phyloP scores from a whole-genome alignment of 64 coral and sea anemone genomes.

The Actinia equina region DNA sequence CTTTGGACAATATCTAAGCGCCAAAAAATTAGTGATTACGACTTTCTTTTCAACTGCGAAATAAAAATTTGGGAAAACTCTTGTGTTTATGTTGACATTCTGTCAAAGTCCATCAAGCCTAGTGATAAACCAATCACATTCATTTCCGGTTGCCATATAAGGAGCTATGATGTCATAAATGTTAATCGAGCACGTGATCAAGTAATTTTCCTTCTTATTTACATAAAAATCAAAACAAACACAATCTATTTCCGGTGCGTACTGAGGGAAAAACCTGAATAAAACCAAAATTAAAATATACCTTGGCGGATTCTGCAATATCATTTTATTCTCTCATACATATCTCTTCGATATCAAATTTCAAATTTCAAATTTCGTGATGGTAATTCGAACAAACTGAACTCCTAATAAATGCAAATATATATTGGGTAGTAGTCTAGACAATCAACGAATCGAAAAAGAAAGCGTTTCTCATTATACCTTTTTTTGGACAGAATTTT shows the following conservation, averaged over 20 bases:
- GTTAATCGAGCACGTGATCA: slow-evolving; percentile 5
- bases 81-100: slow-evolving; percentile 96
- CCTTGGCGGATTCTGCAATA: background rate
- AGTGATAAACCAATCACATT: slow-evolving; percentile 85
- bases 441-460: background rate
- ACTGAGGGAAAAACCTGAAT: slow-evolving; percentile 23
- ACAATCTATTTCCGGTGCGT: background rate
- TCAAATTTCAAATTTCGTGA: background rate
- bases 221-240: slow-evolving; percentile 27
- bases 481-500: background rate
- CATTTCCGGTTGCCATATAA: slow-evolving; percentile 57
- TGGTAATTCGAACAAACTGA: background rate
- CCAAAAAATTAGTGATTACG: slow-evolving; percentile 48
- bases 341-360: background rate
- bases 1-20: slow-evolving; percentile 33
- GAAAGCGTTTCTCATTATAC: background rate
- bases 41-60: slow-evolving; percentile 35
- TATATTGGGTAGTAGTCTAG: background rate
- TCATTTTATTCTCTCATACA: background rate
- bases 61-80: slow-evolving; percentile 84
- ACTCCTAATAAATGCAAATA: slow-evolving; percentile 1
- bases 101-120: slow-evolving; percentile 74
- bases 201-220: background rate
- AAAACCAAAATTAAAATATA: background rate
- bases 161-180: slow-evolving; percentile 33